Base-by-base conservation (phyloP, 2,888 invertebrate genomes). In the Proisotoma minuta region DNA sequence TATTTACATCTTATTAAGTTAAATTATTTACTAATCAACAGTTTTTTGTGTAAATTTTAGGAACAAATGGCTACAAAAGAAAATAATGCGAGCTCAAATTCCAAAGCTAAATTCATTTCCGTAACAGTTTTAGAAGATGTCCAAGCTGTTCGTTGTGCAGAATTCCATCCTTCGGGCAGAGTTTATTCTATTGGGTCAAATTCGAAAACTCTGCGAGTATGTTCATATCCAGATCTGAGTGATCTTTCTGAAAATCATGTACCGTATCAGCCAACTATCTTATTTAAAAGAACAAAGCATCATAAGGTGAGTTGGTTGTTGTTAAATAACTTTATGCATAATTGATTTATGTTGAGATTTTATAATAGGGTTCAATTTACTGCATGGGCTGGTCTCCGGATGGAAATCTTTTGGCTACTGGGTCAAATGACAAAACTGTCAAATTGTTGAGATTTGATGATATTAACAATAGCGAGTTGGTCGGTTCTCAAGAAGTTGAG, bases 351-450 rank as follows among this genome's bases (percentile, higher is more conserved):
- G 34, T 28, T 22, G 12, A 22, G 54, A 29, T 40, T 58, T 8
- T 50, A 40, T 2, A 34, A 22, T 29, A 72, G 67, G 98, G 98
- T 51, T 96, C 96, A 70, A 96, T 99, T 75, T 99, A 99, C 79
- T 98, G 97, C 77, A 83, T 94, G 72, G 92, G 94, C 1, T 56
- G 98, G 96, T 96, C 92, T 62, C 91, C 93, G 0, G 87, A 91
- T 62, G 99, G 98, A 0, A 94, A 97, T 75, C 82, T 99, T 1
- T 86, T 99, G 77, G 99, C 98, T 1, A 98, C 98, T 0, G 99
- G 98, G 51, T 96, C 96, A 66, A 99, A 99, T 79, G 99, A 99
- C 80, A 99, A 99, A 79, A 93, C 95, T 1, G 91, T 99, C 64
- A 94, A 96, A 77, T 82, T 99, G 71, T 92, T 97, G 89, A 83